Conservation (phyloP, 2,797 vertebrate genomes). For the Amphiprion clarkii region DNA sequence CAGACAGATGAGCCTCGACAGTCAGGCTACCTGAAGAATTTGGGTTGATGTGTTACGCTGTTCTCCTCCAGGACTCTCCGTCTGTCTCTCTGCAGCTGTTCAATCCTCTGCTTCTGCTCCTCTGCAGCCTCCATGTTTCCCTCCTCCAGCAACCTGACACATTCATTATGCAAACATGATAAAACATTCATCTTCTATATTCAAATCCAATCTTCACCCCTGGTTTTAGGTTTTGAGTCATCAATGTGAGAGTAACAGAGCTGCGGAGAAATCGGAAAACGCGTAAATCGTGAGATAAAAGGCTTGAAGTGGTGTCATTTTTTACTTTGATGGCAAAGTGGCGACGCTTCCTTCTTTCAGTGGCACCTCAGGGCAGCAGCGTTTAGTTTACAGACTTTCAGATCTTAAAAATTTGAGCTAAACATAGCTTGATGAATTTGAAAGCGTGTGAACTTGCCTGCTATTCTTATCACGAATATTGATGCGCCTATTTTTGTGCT, state of each 20-base stretch:
- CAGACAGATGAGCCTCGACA: not conserved
- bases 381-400: slow-evolving; percentile 14
- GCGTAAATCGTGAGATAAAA: slow-evolving; percentile 18
- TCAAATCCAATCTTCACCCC: not conserved
- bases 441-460: slow-evolving; percentile 1
- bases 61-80: slow-evolving; percentile 91
- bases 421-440: slow-evolving; percentile 33
- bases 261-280: slow-evolving; percentile 9
- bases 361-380: not conserved
- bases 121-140: slow-evolving; percentile 93
- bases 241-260: not conserved
- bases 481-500: slow-evolving; percentile 35
- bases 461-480: slow-evolving; percentile 32
- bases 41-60: slow-evolving; percentile 89
- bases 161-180: slow-evolving; percentile 34
- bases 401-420: slow-evolving; percentile 29
- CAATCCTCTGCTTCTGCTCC: slow-evolving; percentile 94
- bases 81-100: slow-evolving; percentile 94
- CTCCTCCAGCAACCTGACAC: slow-evolving; percentile 92
- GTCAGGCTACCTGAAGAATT: slow-evolving; percentile 92
- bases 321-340: slow-evolving; percentile 17
- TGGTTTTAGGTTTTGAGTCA: slow-evolving; percentile 8
- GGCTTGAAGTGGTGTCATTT: not conserved
- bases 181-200: slow-evolving; percentile 36
- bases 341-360: not conserved